Conservation (phyloP, 2,888 invertebrate species). For the Mimumesa dahlbomi region DNA sequence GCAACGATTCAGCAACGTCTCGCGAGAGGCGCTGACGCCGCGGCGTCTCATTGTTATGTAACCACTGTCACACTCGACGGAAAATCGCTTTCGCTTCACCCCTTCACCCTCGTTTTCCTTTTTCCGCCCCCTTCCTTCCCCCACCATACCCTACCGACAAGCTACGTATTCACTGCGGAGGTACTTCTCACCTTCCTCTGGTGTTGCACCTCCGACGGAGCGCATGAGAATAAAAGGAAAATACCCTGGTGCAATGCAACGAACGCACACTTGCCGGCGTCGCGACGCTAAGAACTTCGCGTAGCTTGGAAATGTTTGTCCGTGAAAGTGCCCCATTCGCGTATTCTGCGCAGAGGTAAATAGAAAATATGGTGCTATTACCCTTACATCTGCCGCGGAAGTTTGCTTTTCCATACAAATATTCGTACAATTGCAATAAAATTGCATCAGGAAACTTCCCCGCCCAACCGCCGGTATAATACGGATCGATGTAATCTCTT, state of each 20-base stretch:
- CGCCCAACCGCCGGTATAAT: conserved; percentile 2
- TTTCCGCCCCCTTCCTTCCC: conserved; percentile 1
- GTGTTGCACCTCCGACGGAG: conserved; percentile 8
- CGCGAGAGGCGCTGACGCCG: conserved; percentile 38
- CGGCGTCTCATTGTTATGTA: conserved; percentile 67
- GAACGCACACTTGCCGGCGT: conserved; percentile 3
- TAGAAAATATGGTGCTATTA: conserved; percentile 22
- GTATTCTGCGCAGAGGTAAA: conserved; percentile 21
- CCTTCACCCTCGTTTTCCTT: conserved; percentile 17
- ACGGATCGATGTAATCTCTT: conserved; percentile 27
- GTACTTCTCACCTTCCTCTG: conserved; percentile 21
- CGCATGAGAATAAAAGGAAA: conserved; percentile 4
- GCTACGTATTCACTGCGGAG: conserved; percentile 20
- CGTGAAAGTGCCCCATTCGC: conserved; percentile 47
- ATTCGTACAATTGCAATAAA: no score
- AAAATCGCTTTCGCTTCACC: conserved; percentile 52
- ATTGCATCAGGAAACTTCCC: not conserved
- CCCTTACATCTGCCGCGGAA: conserved; percentile 8
- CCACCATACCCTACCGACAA: not conserved
- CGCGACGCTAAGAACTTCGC: conserved; percentile 29
- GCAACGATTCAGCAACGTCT: not conserved
- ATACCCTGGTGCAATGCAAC: conserved; percentile 2
- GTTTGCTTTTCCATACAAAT: no score
- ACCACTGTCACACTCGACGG: conserved; percentile 51
- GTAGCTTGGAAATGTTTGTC: conserved; percentile 50